A percentile compares a stretch with the other conserved stretches of the same genome.
Conservation (phyloP, 2,113 vertebrate genomes). For the Xenotilapia leptura region DNA sequence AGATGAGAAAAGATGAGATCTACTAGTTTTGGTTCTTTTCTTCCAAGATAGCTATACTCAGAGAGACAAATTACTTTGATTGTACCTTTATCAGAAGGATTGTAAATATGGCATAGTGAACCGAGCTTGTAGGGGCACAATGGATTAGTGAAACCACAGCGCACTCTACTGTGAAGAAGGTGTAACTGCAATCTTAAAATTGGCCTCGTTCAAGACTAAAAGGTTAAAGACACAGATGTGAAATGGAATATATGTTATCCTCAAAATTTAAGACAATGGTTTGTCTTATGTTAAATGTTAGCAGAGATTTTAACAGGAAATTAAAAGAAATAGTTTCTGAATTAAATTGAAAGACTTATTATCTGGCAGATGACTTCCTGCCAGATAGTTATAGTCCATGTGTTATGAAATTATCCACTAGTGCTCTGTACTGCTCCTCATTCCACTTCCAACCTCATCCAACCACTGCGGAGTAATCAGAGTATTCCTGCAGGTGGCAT, state of each 20-base stretch:
- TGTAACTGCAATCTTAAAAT: not conserved
- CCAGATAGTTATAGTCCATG: not conserved
- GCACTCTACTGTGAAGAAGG: constrained; percentile 10
- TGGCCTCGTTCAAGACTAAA: not conserved
- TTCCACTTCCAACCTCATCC: not conserved
- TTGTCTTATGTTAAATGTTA: not conserved
- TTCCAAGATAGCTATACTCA: not conserved
- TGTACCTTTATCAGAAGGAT: not conserved
- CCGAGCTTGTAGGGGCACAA: not conserved
- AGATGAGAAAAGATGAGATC: not conserved
- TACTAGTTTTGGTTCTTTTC: not conserved
- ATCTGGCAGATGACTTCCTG: not conserved
- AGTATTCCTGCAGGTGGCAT: not conserved
- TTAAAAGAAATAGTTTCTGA: not conserved
- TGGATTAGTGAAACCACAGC: not conserved
- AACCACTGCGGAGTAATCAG: not conserved
- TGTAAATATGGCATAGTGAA: not conserved
- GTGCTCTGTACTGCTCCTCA: not conserved
- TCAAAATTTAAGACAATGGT: not conserved
- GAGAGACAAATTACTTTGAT: not conserved
- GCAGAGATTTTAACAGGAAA: not conserved
- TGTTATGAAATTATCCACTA: not conserved
- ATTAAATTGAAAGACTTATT: not conserved
- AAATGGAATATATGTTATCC: not conserved
- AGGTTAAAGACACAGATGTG: not conserved